These are phyloP conservation scores for Acinonyx jubatus DNA, from an alignment of 2,113 vertebrate species.

Conservation along the genomic window DNA sequence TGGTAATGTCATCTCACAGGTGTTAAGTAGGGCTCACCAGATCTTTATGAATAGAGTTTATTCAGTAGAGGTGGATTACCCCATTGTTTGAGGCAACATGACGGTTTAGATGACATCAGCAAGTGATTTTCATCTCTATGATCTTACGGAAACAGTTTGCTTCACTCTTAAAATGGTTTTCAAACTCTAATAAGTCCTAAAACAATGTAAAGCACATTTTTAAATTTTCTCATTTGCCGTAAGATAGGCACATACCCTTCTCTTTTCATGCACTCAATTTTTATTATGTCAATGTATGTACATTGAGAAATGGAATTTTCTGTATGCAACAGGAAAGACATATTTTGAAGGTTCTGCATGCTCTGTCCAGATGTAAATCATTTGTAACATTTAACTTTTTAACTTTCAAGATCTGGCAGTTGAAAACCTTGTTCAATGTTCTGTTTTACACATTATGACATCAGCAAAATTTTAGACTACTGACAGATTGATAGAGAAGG, in stretches of 20 bases:
- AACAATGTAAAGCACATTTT: background rate
- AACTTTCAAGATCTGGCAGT: background rate
- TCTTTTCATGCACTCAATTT: background rate
- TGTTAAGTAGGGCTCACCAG: background rate
- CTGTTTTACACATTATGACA: background rate
- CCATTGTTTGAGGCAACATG: background rate
- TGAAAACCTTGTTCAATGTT: background rate
- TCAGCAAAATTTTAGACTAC: background rate
- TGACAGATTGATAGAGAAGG: background rate
- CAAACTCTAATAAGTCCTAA: background rate
- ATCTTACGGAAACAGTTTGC: background rate
- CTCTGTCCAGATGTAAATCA: background rate
- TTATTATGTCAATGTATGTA: background rate
- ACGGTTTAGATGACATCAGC: background rate
- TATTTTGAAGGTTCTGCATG: background rate
- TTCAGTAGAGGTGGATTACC: background rate
- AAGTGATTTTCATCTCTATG: background rate
- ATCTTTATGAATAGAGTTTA: background rate
- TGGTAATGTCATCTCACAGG: background rate
- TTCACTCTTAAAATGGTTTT: background rate
- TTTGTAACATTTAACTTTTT: background rate
- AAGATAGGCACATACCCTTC: background rate
- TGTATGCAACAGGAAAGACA: background rate
- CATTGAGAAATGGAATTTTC: background rate
- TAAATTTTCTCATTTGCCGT: background rate